Percentiles rank a stretch among this genome's conserved stretches.
Evolutionary conservation across 2,888 invertebrate genomes (phyloP).

Genomic region (Heteropelma amictum): DNA sequence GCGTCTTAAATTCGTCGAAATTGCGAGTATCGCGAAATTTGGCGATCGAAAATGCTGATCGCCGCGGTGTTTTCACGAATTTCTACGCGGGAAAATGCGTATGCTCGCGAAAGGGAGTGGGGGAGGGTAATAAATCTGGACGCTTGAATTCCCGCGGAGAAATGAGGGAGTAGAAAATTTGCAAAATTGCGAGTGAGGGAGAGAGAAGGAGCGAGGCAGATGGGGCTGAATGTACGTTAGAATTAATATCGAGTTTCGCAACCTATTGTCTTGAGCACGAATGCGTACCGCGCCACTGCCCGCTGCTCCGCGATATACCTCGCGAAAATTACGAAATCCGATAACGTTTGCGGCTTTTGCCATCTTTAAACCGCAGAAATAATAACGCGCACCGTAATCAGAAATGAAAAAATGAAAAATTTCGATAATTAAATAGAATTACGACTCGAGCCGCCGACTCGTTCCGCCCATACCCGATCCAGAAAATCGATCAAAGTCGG

Average conservation of each 20-base stretch:
- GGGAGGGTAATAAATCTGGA: conserved; percentile 12
- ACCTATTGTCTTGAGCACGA: conserved; percentile 65
- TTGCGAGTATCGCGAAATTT: too few species aligned
- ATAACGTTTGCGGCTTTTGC: conserved; percentile 49
- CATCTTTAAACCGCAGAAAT: conserved; percentile 42
- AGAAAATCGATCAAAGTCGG: too few species aligned
- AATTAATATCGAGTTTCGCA: conserved; percentile 61
- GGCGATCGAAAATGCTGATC: too few species aligned
- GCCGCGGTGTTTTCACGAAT: too few species aligned
- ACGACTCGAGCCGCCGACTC: too few species aligned
- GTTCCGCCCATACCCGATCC: too few species aligned
- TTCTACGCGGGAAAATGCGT: background rate
- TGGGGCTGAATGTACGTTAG: background rate
- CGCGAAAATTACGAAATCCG: conserved; percentile 52
- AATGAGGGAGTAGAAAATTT: background rate
- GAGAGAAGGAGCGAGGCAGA: conserved; percentile 2
- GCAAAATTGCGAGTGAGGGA: too few species aligned
- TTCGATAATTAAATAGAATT: background rate
- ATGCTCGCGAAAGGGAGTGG: background rate
- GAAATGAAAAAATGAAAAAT: background rate
- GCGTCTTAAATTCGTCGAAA: too few species aligned
- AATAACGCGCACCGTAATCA: conserved; percentile 42
- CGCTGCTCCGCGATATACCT: background rate
- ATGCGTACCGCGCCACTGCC: conserved; percentile 55
- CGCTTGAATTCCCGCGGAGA: conserved; percentile 20